Percentiles rank a stretch among this genome's conserved stretches.
These are phyloP conservation scores for Emydoidea blandingii DNA, from an alignment of 2,797 vertebrate genomes.

Conservation along the genomic window DNA sequence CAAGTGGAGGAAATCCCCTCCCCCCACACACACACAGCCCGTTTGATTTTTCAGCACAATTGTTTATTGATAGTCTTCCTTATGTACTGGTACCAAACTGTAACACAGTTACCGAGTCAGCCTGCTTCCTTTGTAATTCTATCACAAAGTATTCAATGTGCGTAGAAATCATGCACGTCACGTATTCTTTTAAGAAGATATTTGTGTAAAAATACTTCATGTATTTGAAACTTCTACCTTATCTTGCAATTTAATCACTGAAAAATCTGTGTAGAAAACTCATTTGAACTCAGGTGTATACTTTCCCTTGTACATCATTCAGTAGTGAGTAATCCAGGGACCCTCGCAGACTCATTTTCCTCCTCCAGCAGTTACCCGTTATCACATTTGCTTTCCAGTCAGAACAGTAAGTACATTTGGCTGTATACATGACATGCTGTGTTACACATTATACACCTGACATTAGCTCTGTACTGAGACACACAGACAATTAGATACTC, in stretches of 20 bases:
- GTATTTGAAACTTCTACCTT: constrained; percentile 52
- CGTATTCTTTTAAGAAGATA: constrained; percentile 49
- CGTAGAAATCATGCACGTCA: constrained; percentile 72
- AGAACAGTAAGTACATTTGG: rapidly evolving
- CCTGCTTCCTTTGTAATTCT: constrained; percentile 30
- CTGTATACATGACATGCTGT: background rate
- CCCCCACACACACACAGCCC: background rate
- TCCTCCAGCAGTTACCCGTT: background rate
- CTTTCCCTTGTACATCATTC: background rate
- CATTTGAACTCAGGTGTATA: background rate
- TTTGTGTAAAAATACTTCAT: constrained; percentile 45
- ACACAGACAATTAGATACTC: background rate
- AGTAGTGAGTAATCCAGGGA: background rate
- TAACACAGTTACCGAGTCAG: constrained; percentile 12
- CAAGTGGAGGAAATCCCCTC: too few species aligned
- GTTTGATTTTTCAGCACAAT: constrained; percentile 68
- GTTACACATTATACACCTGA: rapidly evolving
- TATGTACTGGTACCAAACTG: constrained; percentile 61
- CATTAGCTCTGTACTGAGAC: background rate
- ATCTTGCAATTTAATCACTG: constrained; percentile 25
- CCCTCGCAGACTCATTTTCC: background rate
- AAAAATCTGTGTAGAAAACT: constrained; percentile 31
- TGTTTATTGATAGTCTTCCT: constrained; percentile 79
- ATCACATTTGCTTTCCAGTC: background rate
- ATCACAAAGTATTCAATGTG: constrained; percentile 16